Percentiles rank a stretch among this genome's conserved stretches.
Conservation (phyloP, 1,140 invertebrate genomes). For the Caenorhabditis elegans region WBcel235 BX284604.4:459001-459500, state of each 20-base stretch:
- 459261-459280: neutral
- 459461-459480: neutral
- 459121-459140: no score
- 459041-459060: no score
- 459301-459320: neutral
- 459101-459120: no score
- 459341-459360: conserved; percentile 13
- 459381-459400: neutral
- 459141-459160: no score
- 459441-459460: neutral
- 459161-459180: neutral
- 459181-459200: no score
- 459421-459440: neutral
- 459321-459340: neutral
- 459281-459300: neutral
- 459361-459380: neutral
- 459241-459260: neutral
- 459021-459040: no score
- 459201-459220: no score
- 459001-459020: no score
- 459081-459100: no score
- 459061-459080: no score
- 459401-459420: neutral
- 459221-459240: no score
- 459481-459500: neutral